Evolutionary conservation across 2,888 invertebrate genomes (phyloP).

Genomic region (Taenaris catops): DNA sequence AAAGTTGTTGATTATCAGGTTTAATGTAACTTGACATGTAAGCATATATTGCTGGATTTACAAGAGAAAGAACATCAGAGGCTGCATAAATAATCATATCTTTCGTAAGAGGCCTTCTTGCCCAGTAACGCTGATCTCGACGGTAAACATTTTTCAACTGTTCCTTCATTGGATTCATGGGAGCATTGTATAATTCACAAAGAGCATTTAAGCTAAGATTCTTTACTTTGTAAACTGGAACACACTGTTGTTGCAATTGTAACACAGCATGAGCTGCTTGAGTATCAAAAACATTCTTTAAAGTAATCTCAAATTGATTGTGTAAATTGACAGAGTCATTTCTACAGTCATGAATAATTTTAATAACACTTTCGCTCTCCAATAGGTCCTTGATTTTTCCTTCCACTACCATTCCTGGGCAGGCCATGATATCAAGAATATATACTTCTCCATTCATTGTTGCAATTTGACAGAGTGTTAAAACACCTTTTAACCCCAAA

Average conservation of each 20-base stretch:
- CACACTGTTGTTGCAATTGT: conserved; percentile 92
- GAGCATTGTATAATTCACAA: conserved; percentile 93
- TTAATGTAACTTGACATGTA: conserved; percentile 84
- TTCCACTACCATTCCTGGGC: conserved; percentile 87
- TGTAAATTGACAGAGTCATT: conserved; percentile 94
- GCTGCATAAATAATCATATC: conserved; percentile 96
- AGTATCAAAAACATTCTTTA: conserved; percentile 94
- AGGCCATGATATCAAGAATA: conserved; percentile 92
- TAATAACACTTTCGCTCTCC: conserved; percentile 89
- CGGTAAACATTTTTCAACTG: conserved; percentile 92
- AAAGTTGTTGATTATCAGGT: conserved; percentile 84
- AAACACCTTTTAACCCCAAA: conserved; percentile 91
- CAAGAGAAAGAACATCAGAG: conserved; percentile 91
- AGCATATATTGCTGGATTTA: conserved; percentile 91
- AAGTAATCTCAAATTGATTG: conserved; percentile 90
- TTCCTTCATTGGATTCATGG: conserved; percentile 94
- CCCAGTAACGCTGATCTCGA: conserved; percentile 93
- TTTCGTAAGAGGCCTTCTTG: conserved; percentile 90
- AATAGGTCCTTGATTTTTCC: conserved; percentile 89
- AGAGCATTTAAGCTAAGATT: conserved; percentile 94
- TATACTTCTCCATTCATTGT: conserved; percentile 90
- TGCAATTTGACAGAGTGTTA: conserved; percentile 92
- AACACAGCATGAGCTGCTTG: conserved; percentile 96
- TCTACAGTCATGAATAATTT: conserved; percentile 95
- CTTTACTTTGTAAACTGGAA: conserved; percentile 96